These are phyloP conservation scores for Aphelinus atriplicis DNA, from an alignment of 1,140 invertebrate genomes.

Conservation along the genomic window DNA sequence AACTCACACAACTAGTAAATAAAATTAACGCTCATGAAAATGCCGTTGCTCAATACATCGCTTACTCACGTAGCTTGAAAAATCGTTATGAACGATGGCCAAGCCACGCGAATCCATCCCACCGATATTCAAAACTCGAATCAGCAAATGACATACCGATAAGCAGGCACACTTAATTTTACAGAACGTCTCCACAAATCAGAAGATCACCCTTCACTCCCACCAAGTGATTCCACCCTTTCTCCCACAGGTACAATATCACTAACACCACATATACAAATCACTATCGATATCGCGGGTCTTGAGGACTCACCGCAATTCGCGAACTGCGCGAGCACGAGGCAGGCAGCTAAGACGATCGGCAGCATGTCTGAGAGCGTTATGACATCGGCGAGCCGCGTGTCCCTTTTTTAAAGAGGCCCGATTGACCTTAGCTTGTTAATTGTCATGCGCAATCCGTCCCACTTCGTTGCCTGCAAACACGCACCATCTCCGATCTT, in stretches of 20 bases:
- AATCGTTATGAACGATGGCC: no score
- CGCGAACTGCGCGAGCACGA: slow-evolving; percentile 16
- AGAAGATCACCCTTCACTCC: no score
- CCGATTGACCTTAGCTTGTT: slow-evolving; percentile 58
- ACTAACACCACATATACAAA: background rate
- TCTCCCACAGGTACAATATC: background rate
- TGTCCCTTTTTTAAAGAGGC: slow-evolving; percentile 62
- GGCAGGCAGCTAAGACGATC: slow-evolving; percentile 42
- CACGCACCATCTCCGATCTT: slow-evolving; percentile 19
- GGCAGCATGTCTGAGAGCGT: slow-evolving; percentile 49
- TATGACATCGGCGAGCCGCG: slow-evolving; percentile 48
- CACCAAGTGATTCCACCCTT: no score
- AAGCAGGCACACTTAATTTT: no score
- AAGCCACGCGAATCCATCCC: no score
- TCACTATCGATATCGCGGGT: background rate
- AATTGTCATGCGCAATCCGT: slow-evolving; percentile 59
- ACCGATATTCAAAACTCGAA: no score
- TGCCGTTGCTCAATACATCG: no score
- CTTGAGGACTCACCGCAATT: slow-evolving; percentile 51
- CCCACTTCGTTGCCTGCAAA: slow-evolving; percentile 46
- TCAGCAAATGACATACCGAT: no score
- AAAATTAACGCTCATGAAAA: no score
- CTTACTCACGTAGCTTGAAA: no score
- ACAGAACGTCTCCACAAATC: no score
- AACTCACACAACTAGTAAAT: no score